Evolutionary conservation across 2,888 invertebrate species (phyloP).

Genomic region (Trachelus troglodyta): DNA sequence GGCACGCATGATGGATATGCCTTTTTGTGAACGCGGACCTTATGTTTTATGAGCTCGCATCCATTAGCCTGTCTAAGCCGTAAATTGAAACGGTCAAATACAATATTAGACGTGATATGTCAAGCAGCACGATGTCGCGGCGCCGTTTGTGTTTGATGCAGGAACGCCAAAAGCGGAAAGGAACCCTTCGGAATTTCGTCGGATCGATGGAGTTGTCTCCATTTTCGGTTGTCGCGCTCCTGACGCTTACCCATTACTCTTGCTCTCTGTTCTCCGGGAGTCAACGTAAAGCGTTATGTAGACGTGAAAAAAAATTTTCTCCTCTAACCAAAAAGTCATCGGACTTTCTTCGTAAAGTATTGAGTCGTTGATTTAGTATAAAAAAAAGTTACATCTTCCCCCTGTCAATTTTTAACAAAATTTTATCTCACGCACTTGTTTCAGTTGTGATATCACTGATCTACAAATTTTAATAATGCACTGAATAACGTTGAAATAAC

Average conservation of each 20-base stretch:
- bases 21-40: constrained; percentile 30
- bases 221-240: constrained; percentile 5
- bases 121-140: constrained; percentile 40
- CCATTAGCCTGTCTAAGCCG: constrained; percentile 39
- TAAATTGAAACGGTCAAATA: constrained; percentile 44
- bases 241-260: constrained; percentile 7
- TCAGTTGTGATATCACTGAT: background rate
- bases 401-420: background rate
- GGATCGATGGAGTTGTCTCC: constrained; percentile 8
- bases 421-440: background rate
- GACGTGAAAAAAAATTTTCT: background rate
- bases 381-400: no score
- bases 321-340: background rate
- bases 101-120: constrained; percentile 37
- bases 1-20: constrained; percentile 32
- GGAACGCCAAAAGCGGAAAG: constrained; percentile 16
- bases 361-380: background rate
- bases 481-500: background rate
- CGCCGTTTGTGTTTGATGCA: constrained; percentile 34
- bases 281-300: constrained; percentile 25
- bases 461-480: background rate
- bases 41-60: constrained; percentile 45
- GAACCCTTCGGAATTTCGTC: constrained; percentile 4
- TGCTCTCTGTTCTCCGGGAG: constrained; percentile 19
- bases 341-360: background rate